These are phyloP conservation scores for Philotrypesis tridentata DNA, from an alignment of 1,140 invertebrate genomes.

Conservation along the genomic window DNA sequence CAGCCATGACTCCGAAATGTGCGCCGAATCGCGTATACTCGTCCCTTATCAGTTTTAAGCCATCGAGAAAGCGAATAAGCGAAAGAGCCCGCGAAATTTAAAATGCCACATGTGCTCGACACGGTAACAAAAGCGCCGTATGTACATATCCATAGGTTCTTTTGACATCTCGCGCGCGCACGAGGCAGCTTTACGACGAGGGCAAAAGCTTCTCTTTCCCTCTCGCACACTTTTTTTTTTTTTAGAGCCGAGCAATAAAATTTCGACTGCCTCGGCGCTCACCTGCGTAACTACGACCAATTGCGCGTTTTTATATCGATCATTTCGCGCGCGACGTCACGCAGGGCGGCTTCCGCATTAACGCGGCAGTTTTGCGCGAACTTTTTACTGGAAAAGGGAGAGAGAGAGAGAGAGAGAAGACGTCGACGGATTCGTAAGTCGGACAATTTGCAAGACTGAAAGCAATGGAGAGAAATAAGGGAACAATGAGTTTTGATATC, in stretches of 20 bases:
- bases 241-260: neutral
- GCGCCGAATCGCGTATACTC: too few species aligned
- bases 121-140: neutral
- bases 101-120: neutral
- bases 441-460: neutral
- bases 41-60: too few species aligned
- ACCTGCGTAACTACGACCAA: neutral
- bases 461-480: neutral
- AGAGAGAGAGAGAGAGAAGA: too few species aligned
- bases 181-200: neutral
- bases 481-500: constrained; percentile 4
- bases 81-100: neutral
- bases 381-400: neutral
- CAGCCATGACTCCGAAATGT: too few species aligned
- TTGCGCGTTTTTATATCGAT: neutral
- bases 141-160: neutral
- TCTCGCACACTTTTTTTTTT: neutral
- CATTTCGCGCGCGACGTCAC: neutral
- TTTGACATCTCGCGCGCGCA: neutral
- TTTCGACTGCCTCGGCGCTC: neutral
- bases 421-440: too few species aligned
- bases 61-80: too few species aligned
- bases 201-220: neutral
- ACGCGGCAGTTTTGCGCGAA: neutral
- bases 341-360: neutral